Percentiles rank a stretch among this genome's conserved stretches.
phyloP scores from a whole-genome alignment of 2,113 vertebrate species.

The Myanophis thanlyinensis region DNA sequence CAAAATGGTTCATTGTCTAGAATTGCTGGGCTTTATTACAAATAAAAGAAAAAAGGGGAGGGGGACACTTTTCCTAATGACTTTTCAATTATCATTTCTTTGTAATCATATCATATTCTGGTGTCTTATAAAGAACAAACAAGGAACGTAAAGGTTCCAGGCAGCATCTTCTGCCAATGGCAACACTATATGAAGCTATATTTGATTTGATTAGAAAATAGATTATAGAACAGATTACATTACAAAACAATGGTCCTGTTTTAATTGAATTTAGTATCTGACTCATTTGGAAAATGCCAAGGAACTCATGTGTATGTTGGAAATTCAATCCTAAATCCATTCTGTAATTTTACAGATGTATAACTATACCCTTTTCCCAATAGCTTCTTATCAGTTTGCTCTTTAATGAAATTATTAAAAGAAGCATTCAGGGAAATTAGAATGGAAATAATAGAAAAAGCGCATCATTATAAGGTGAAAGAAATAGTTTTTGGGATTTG shows the following conservation, averaged over 20 bases:
- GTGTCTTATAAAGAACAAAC: not conserved
- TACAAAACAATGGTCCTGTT: constrained; percentile 19
- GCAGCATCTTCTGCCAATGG: not conserved
- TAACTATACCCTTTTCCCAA: not conserved
- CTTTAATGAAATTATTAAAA: constrained; percentile 18
- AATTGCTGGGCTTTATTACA: constrained; percentile 2
- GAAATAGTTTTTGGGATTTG: not conserved
- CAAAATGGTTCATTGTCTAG: not conserved
- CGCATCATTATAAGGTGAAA: not conserved
- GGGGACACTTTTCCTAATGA: constrained; percentile 1
- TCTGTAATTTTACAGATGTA: not conserved
- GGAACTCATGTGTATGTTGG: not conserved
- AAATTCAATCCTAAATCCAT: constrained; percentile 5
- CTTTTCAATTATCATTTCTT: constrained; percentile 17
- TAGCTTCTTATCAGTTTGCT: not conserved
- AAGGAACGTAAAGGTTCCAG: constrained; percentile 17
- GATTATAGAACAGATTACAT: constrained; percentile 31
- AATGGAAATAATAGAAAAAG: not conserved
- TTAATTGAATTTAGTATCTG: constrained; percentile 46
- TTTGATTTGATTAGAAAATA: constrained; percentile 40
- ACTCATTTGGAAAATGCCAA: constrained; percentile 11
- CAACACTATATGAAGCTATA: not conserved
- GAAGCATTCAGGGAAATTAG: not conserved
- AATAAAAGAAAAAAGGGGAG: not conserved
- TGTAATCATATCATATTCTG: constrained; percentile 22